Base-by-base conservation (phyloP, 2,888 invertebrate genomes). In the Nysson spinosus region DNA sequence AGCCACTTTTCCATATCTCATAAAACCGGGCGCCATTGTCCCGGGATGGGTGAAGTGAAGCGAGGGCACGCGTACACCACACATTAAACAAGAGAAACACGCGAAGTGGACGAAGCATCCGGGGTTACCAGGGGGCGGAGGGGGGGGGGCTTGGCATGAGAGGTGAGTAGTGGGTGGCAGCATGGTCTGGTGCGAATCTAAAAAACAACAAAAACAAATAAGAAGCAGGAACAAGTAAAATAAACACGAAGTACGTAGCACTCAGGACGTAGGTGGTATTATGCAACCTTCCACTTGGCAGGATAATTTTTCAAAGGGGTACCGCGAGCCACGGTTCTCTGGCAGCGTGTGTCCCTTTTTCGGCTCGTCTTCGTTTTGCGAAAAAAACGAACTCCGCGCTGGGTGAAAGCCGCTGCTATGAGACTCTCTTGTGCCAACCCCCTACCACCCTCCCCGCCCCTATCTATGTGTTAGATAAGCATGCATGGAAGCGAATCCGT, bases 301-400 rank as follows among this genome's bases (percentile, higher is more conserved):
- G 79, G 69, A 83, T 84, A 84, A 85, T 85, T 84, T 83, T 81
- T 85, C 85, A 85, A 85, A 84, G 84, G 69, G 66, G 34, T 54
- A 47, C 50, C 77, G 68, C 63, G 57, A 40, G 44, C 9, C 30
- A 19, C 14, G 44, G 26, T 32, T 22, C 6, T 3, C 57, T n/a
- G n/a, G n/a, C n/a, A n/a, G 14, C 9, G 26, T 20, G 11, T 39
- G 57, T 62, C 67, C 68, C 67, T 74, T 78, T n/a, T 75, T 77
- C 62, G 67, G 74, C 47, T 78, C 60, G 71, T 75, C 78, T 74
- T 76, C 73, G 69, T 77, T 76, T 74, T 69, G 65, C 58, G 54
- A 50, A 65, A 58, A 65, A 51, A 39, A 17, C 11, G n/a, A n/a
- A n/a, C n/a, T n/a, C n/a, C 22, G 55, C 37, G 62, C 52, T 57